phyloP scores from a whole-genome alignment of 2,888 invertebrate species.

The Choristoneura rosaceana region DNA sequence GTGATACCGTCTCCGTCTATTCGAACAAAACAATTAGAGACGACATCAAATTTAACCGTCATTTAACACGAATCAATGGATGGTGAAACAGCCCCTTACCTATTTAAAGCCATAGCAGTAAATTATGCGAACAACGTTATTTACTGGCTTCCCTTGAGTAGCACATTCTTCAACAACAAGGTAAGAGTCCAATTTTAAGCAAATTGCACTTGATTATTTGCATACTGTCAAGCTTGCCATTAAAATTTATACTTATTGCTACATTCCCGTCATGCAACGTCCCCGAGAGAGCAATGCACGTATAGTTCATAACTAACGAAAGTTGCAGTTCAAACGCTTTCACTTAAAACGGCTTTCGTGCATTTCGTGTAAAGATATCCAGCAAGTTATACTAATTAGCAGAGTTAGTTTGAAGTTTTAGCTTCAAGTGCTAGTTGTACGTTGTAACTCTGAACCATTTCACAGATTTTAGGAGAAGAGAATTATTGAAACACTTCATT shows the following conservation, averaged over 20 bases:
- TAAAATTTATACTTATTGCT: slow-evolving; percentile 28
- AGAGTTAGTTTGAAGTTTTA: slow-evolving; percentile 15
- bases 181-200: slow-evolving; percentile 20
- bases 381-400: slow-evolving; percentile 17
- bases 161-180: slow-evolving; percentile 16
- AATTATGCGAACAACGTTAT: slow-evolving; percentile 41
- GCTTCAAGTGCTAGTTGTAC: background rate
- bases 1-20: too few species aligned
- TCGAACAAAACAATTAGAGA: too few species aligned
- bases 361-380: slow-evolving; percentile 35
- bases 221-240: slow-evolving; percentile 30
- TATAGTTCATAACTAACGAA: slow-evolving; percentile 38
- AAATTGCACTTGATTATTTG: slow-evolving; percentile 35
- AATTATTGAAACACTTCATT: background rate
- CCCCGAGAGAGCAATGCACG: slow-evolving; percentile 22
- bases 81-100: too few species aligned
- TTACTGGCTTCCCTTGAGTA: slow-evolving; percentile 23
- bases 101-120: slow-evolving; percentile 28
- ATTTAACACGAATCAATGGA: too few species aligned
- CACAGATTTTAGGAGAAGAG: background rate
- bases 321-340: slow-evolving; percentile 39
- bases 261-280: slow-evolving; percentile 31
- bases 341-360: slow-evolving; percentile 32
- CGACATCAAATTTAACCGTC: too few species aligned
- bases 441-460: background rate